Evolutionary conservation across 2,888 invertebrate genomes (phyloP).

Genomic region (Torymus tubicola): DNA sequence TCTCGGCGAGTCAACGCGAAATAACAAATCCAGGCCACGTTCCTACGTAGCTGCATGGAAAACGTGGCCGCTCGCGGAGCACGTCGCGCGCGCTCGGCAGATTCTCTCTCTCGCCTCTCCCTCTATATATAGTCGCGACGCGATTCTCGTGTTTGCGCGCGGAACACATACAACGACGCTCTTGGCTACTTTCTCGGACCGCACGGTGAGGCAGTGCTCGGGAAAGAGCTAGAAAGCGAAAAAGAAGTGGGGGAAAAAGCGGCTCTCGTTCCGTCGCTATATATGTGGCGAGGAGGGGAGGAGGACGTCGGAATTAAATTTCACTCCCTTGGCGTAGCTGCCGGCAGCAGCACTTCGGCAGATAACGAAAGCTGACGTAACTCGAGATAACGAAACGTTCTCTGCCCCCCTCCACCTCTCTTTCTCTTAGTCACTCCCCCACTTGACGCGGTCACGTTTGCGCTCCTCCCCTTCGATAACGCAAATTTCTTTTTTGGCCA

Average conservation of each 20-base stretch:
- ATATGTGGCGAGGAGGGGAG: not conserved
- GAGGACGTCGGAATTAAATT: conserved; percentile 68
- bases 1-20: not conserved
- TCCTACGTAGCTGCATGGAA: conserved; percentile 40
- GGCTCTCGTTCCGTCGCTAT: not conserved
- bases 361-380: conserved; percentile 69
- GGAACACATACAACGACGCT: not conserved
- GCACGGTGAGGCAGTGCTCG: not conserved
- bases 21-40: conserved; percentile 54
- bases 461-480: conserved; percentile 11
- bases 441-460: too few species aligned
- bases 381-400: conserved; percentile 68
- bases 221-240: not conserved
- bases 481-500: conserved; percentile 33
- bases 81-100: conserved; percentile 48
- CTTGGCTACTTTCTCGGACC: conserved; percentile 30
- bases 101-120: conserved; percentile 3
- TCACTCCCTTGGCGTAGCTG: conserved; percentile 55
- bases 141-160: conserved; percentile 32
- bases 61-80: conserved; percentile 27
- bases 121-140: not conserved
- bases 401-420: conserved; percentile 8
- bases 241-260: not conserved
- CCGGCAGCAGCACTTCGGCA: conserved; percentile 62
- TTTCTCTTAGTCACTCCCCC: too few species aligned